Percentiles rank a stretch among this genome's conserved stretches.
These are phyloP conservation scores for Morus bassanus DNA, from an alignment of 2,797 vertebrate species.

Conservation along the genomic window DNA sequence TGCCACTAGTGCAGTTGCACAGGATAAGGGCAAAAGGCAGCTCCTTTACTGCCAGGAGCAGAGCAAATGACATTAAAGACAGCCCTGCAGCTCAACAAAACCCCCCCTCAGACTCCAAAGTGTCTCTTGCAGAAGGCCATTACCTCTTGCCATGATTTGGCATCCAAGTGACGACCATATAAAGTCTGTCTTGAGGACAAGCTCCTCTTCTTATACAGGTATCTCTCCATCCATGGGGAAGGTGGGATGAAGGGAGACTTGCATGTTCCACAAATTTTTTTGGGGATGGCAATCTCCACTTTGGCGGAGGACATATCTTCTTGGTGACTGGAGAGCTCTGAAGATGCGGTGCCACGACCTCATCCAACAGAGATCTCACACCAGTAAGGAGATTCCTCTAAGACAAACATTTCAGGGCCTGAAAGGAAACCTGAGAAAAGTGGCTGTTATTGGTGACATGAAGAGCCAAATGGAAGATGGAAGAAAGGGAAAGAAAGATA, in stretches of 20 bases:
- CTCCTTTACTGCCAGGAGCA: not conserved
- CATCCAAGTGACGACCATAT: not conserved
- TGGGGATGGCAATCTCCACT: not conserved
- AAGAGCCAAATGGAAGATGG: not conserved
- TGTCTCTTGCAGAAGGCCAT: not conserved
- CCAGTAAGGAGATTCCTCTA: not conserved
- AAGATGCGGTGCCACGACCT: not conserved
- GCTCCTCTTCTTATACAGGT: not conserved
- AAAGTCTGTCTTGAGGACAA: not conserved
- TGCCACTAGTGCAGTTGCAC: not conserved
- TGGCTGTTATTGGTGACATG: not conserved
- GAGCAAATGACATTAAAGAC: not conserved
- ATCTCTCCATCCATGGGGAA: not conserved
- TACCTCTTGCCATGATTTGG: not conserved
- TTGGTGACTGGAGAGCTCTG: not conserved
- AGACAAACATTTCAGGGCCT: not conserved
- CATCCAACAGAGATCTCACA: not conserved
- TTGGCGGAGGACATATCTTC: not conserved
- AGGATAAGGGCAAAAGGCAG: not conserved
- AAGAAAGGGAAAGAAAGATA: not conserved
- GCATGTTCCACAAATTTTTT: fast-evolving
- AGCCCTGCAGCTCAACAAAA: not conserved
- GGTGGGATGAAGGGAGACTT: not conserved
- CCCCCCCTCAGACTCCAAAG: not conserved
- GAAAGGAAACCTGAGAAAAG: not conserved